phyloP scores from a whole-genome alignment of 2,113 vertebrate genomes.

The Thymallus thymallus region DNA sequence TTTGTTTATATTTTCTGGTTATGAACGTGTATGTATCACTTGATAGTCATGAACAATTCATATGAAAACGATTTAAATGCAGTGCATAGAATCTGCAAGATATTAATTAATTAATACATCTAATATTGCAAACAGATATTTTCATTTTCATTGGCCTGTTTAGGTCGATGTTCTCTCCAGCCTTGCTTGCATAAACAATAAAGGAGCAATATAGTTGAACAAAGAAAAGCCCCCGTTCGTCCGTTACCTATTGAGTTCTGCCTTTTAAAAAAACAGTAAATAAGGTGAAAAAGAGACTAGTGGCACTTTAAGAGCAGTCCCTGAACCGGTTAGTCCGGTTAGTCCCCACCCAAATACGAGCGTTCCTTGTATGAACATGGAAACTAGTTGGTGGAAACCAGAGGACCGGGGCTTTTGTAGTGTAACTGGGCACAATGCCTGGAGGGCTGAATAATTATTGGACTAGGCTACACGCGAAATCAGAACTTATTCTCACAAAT shows the following conservation, averaged over 20 bases:
- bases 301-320: neutral
- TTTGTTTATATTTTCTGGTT: neutral
- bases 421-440: too few species aligned
- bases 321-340: neutral
- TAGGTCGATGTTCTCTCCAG: too few species aligned
- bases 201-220: too few species aligned
- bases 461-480: too few species aligned
- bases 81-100: neutral
- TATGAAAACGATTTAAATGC: neutral
- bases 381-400: neutral
- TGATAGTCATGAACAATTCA: neutral
- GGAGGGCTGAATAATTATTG: too few species aligned
- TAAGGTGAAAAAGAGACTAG: too few species aligned
- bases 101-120: neutral
- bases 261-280: too few species aligned
- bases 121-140: neutral
- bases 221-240: too few species aligned
- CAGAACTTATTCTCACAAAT: too few species aligned
- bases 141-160: too few species aligned
- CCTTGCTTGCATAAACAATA: too few species aligned
- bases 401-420: neutral
- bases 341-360: slow-evolving; percentile 6
- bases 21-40: neutral
- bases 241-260: too few species aligned
- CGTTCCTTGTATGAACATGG: slow-evolving; percentile 2